A percentile compares a stretch with the other conserved stretches of the same genome.
Evolutionary conservation across 2,797 vertebrate species (phyloP).

Genomic region (Sebastes vulpes): DNA sequence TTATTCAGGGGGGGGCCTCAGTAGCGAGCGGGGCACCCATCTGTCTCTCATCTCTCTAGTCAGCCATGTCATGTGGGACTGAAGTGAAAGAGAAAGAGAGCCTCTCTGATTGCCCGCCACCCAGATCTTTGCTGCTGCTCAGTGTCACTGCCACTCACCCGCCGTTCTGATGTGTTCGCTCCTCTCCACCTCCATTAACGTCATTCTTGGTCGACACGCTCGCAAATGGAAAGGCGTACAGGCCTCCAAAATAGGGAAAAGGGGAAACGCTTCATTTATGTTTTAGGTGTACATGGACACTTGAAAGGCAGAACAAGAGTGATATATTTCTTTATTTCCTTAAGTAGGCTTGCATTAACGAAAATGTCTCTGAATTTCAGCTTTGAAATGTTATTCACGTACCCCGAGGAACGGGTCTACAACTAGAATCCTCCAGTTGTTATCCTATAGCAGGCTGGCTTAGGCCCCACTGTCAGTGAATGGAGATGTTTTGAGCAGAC

Average conservation of each 20-base stretch:
- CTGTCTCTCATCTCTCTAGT: constrained; percentile 78
- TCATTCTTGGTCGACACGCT: constrained; percentile 74
- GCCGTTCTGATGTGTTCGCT: constrained; percentile 73
- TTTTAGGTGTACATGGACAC: constrained; percentile 81
- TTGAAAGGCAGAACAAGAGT: constrained; percentile 76
- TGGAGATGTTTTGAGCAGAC: constrained; percentile 73
- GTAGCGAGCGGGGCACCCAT: constrained; percentile 66
- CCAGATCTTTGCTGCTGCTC: constrained; percentile 79
- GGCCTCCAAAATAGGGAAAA: constrained; percentile 47
- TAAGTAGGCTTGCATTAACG: constrained; percentile 63
- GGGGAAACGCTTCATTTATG: constrained; percentile 79
- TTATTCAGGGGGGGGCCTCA: constrained; percentile 79
- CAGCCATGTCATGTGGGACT: constrained; percentile 77
- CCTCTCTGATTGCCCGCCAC: constrained; percentile 71
- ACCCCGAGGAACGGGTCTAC: constrained; percentile 13
- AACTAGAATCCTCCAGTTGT: constrained; percentile 50
- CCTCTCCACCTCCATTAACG: constrained; percentile 79
- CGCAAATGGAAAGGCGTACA: constrained; percentile 77
- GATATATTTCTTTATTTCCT: constrained; percentile 36
- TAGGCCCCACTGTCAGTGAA: constrained; percentile 58
- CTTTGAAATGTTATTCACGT: constrained; percentile 38
- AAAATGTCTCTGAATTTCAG: constrained; percentile 42
- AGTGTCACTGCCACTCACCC: constrained; percentile 84
- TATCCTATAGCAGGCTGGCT: constrained; percentile 34
- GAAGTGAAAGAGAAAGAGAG: constrained; percentile 74